Base-by-base conservation (phyloP, 2,113 vertebrate species). In the Alexandromys fortis region DNA sequence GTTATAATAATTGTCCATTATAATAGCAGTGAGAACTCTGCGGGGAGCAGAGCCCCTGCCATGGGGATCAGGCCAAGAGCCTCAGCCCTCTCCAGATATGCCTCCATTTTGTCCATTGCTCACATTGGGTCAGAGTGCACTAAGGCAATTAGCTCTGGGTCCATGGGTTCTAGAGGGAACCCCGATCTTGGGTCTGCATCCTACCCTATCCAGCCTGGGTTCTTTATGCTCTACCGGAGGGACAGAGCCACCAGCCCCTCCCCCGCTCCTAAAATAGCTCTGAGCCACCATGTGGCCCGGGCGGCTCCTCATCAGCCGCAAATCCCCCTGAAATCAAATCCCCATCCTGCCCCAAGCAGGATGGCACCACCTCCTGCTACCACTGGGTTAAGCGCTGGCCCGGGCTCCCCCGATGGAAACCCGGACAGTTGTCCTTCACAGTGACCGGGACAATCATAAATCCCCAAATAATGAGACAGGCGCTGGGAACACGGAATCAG, bases 241-340 rank as follows among this genome's bases (percentile, higher is more conserved):
- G 91, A 86, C 93, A 95, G 89, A 91, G n/a, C 82, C 38, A 4
- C 63, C 1, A 45, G 49, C 70, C 93, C 97, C 94, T 86, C 92
- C 96, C 94, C 92, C 95, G 67, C 82, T 96, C 97, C 89, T 79
- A 97, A 98, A 98, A 98, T 98, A 98, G 97, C 97, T 38, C 79
- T 16, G 90, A 96, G 90, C 90, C 90, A 95, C 97, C 93, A 76
- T 91, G 96, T 97, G 96, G 81, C 94, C 94, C 73, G 94, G 94
- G 94, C 95, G 63, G 78, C 95, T 96, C 97, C 96, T 94, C 95
- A 94, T 90, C 12, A 88, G 82, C 65, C 81, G 86, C 94, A 98
- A 98, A 98, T 97, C 97, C 97, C 95, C 97, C 97, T 98, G 97
- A 98, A 98, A 98, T 97, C 92, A 97, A 97, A 98, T 97, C 97